A percentile compares a stretch with the other conserved stretches of the same genome.
Conservation (phyloP, 2,797 vertebrate species). For the Melanotaenia nigrans region DNA sequence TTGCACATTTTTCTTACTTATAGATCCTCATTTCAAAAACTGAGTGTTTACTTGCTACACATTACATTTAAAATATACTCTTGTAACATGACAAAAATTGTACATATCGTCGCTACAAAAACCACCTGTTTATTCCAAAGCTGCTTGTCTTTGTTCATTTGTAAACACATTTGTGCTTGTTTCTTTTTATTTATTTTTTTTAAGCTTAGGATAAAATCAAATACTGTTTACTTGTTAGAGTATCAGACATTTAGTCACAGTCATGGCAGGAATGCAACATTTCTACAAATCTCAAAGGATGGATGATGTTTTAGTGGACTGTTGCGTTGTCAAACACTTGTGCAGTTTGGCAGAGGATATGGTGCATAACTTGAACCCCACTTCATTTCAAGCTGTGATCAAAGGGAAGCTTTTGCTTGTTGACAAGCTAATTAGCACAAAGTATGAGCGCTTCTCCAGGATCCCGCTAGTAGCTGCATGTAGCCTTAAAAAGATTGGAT, state of each 20-base stretch:
- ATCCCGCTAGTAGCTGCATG: constrained; percentile 67
- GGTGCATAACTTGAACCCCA: constrained; percentile 52
- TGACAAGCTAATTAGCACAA: constrained; percentile 77
- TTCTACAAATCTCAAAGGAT: constrained; percentile 29
- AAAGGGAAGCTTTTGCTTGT: constrained; percentile 72
- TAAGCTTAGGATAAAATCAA: constrained; percentile 9
- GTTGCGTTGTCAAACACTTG: constrained; percentile 37
- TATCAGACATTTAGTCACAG: not conserved
- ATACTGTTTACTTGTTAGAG: constrained; percentile 11
- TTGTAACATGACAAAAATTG: not conserved
- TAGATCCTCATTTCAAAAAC: not conserved
- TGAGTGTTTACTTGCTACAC: not conserved
- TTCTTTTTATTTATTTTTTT: not conserved
- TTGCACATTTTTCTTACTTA: not conserved
- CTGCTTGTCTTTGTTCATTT: not conserved
- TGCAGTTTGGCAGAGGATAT: constrained; percentile 54
- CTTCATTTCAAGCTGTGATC: constrained; percentile 73
- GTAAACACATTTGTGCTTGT: not conserved
- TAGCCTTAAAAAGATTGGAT: constrained; percentile 70
- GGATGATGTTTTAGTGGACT: constrained; percentile 44
- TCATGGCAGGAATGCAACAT: constrained; percentile 5
- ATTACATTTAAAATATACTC: not conserved
- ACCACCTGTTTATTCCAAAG: not conserved
- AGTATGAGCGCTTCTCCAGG: constrained; percentile 64
- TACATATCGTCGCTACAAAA: not conserved